phyloP scores from a whole-genome alignment of 2,797 vertebrate species.

The Scyliorhinus canicula region DNA sequence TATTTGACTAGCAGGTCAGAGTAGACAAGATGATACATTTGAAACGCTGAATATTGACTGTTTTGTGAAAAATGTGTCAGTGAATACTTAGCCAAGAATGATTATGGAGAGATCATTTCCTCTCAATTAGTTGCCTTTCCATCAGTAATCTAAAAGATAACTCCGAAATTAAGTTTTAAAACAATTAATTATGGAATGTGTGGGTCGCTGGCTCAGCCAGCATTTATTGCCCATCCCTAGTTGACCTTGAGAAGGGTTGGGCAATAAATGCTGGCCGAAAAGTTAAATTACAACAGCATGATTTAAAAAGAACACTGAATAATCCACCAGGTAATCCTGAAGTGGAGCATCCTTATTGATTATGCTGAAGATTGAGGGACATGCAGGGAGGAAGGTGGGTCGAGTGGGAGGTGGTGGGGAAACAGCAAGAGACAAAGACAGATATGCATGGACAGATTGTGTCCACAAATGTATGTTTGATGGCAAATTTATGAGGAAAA shows the following conservation, averaged over 20 bases:
- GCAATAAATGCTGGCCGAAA: no score
- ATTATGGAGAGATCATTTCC: background rate
- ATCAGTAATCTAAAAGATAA: background rate
- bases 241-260: no score
- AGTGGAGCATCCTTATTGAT: no score
- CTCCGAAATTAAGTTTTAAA: background rate
- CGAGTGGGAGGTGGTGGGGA: no score
- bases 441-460: background rate
- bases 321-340: no score
- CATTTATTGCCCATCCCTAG: no score
- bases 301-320: no score
- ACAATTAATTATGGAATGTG: no score
- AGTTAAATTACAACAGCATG: no score
- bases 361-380: background rate
- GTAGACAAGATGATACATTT: background rate
- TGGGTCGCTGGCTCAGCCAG: no score
- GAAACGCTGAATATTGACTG: background rate
- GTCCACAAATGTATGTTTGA: background rate
- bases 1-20: background rate
- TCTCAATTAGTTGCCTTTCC: background rate
- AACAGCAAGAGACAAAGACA: no score
- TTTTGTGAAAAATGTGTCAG: background rate
- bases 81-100: background rate
- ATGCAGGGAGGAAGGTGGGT: rapidly evolving
- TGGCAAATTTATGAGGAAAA: no score